Base-by-base conservation (phyloP, 2,888 invertebrate genomes). In the Galeopsomyia nigrocyanea region DNA sequence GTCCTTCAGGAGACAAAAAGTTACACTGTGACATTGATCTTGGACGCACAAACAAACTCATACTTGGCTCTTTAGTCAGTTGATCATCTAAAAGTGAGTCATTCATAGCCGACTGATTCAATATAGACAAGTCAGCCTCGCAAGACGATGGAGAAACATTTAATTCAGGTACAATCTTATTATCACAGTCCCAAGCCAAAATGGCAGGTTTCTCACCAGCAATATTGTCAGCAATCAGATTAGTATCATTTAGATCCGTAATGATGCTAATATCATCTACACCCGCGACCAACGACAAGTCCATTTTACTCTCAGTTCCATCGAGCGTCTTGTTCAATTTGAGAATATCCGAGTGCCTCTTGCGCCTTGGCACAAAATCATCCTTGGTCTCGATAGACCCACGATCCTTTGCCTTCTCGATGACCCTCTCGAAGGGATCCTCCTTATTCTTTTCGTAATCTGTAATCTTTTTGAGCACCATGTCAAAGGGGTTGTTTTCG, bases 401-500 rank as follows among this genome's bases (percentile, higher is more conserved):
- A n/a, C 57, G 68, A 10, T 56, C 77, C 13, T 79, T 67, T 5
- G 82, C 83, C 63, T 81, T 82, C 58, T 83, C 78, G 10, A 80
- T 73, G 19, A 80, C 80, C 3, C 79, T 74, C 58, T 86, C 86
- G 56, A 86, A 86, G 0, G 86, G 86, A 77, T 86, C 86, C 17
- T 81, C 80, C 9, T 79, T 80, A 50, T 83, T 84, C 7, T 79
- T 79, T 10, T 79, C 78, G 21, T 82, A 84, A 26, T 85, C 84
- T 3, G 79, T 79, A 9, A 80, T 82, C 66, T 85, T 80, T 26
- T 80, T 77, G 16, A 82, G 75, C 0, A 80, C 80, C 68, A 74
- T 76, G 68, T 86, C 86, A 68, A 86, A 86, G 0, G 86, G 86
- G 79, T 86, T 86, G 60, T 84, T 82, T 5, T 81, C 82, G 19